Percentiles rank a stretch among this genome's conserved stretches.
Evolutionary conservation across 2,113 vertebrate species (phyloP).

Genomic region (Trichechus manatus): DNA sequence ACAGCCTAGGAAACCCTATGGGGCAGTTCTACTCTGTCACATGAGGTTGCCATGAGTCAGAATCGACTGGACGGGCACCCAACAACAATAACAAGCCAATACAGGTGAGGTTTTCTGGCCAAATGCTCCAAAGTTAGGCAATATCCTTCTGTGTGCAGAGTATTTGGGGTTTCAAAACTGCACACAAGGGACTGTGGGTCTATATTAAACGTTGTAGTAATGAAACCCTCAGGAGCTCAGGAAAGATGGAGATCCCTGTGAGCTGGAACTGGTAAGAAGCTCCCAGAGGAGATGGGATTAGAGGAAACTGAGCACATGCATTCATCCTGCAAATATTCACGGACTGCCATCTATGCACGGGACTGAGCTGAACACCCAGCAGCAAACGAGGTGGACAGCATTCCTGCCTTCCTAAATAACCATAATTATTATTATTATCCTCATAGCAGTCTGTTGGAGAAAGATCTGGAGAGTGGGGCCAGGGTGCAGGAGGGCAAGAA

Average conservation of each 20-base stretch:
- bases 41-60: too few species aligned
- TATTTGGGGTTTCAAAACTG: not conserved
- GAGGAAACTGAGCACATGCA: not conserved
- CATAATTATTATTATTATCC: not conserved
- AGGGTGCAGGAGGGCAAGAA: rapidly evolving
- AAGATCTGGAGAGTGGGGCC: not conserved
- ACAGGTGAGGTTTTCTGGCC: not conserved
- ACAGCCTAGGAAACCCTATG: too few species aligned
- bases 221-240: not conserved
- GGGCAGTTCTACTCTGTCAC: too few species aligned
- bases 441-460: not conserved
- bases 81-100: not conserved
- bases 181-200: not conserved
- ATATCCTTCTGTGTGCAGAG: not conserved
- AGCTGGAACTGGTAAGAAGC: not conserved
- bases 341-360: not conserved
- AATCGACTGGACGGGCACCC: too few species aligned
- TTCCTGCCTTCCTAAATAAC: not conserved
- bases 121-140: not conserved
- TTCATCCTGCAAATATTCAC: not conserved
- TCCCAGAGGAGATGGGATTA: not conserved
- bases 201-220: not conserved
- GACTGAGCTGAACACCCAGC: not conserved
- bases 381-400: not conserved
- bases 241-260: rapidly evolving